Base-by-base conservation (phyloP, 2,113 vertebrate species). In the Corythoichthys haematopterus region DNA sequence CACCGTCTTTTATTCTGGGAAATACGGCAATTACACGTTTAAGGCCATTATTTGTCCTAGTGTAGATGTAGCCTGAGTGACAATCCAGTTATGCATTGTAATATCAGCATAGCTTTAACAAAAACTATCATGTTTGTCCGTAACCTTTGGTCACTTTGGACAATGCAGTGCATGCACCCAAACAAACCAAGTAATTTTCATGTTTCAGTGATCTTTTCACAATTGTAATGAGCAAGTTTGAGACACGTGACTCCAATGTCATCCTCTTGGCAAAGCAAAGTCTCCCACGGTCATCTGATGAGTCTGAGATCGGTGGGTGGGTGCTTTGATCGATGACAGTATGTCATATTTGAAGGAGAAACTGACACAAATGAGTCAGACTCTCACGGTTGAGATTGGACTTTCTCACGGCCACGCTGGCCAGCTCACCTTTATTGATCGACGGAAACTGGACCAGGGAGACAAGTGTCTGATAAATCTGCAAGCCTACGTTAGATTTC, bases 381-480 rank as follows among this genome's bases (percentile, higher is more conserved):
- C 66, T 28, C 40, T 65, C 6, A 6, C 20, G 65, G 80, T 76
- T 52, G 56, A 47, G 72, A 77, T 66, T 72, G 51, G 70, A 81
- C 71, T 72, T 84, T 68, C 72, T 75, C 72, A 75, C 76, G 65
- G 71, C 40, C 0, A 2, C 0, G 48, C 1, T 66, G 71, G 77
- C 46, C 16, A 61, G 65, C 70, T 72, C 78, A 43, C 76, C 69
- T 71, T 6, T 79, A 80, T 85, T 75, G 88, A 88, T 87, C 86
- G 75, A 62, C 70, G 66, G 57, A 33, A 36, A 36, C 5, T 36
- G 55, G 55, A 36, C 55, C 12, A 57, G 55, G 2, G 12, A 36
- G 12, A 15, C 12, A 51, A 72, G 75, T 38, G 71, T 72, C 71
- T 86, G 80, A 80, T 65, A 63, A 72, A 78, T 75, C 55, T 68